These are phyloP conservation scores for Stratiolaelaps scimitus DNA, from an alignment of 1,140 invertebrate species.

Conservation along the genomic window DNA sequence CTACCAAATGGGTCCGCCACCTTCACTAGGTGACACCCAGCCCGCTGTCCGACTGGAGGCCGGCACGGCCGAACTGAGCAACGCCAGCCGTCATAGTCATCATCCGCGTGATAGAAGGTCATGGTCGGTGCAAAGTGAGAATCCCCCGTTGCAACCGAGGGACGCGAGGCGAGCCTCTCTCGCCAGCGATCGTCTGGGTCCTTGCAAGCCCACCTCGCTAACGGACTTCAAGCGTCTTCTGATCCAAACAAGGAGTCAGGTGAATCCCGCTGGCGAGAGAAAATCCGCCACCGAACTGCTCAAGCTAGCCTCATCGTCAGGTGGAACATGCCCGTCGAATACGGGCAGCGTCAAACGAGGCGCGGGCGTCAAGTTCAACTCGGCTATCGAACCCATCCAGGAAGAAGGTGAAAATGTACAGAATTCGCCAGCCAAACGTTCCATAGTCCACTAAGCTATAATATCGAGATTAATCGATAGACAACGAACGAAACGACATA, in stretches of 20 bases:
- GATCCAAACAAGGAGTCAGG: slow-evolving; percentile 51
- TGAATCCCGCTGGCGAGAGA: slow-evolving; percentile 47
- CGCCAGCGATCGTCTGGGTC: slow-evolving; percentile 43
- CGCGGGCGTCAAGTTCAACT: slow-evolving; percentile 1
- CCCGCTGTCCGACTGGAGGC: no score
- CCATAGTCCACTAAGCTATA: neutral
- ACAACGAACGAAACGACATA: no score
- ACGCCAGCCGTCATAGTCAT: no score
- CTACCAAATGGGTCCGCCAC: no score
- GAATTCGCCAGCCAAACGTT: slow-evolving; percentile 21
- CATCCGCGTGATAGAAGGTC: slow-evolving; percentile 27
- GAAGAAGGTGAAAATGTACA: slow-evolving; percentile 5
- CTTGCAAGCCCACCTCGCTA: slow-evolving; percentile 40
- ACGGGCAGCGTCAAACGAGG: neutral
- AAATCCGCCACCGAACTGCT: slow-evolving; percentile 68
- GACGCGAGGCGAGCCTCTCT: slow-evolving; percentile 47
- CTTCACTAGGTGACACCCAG: no score
- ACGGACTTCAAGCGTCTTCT: slow-evolving; percentile 65
- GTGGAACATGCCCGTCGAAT: neutral
- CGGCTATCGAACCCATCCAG: slow-evolving; percentile 11
- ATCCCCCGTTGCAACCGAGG: slow-evolving; percentile 36
- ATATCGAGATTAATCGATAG: no score
- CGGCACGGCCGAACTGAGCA: no score
- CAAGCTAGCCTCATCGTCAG: slow-evolving; percentile 47
- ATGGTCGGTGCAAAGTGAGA: slow-evolving; percentile 28